These are phyloP conservation scores for Meiosimyza platycephala DNA, from an alignment of 2,888 invertebrate genomes.

Conservation along the genomic window DNA sequence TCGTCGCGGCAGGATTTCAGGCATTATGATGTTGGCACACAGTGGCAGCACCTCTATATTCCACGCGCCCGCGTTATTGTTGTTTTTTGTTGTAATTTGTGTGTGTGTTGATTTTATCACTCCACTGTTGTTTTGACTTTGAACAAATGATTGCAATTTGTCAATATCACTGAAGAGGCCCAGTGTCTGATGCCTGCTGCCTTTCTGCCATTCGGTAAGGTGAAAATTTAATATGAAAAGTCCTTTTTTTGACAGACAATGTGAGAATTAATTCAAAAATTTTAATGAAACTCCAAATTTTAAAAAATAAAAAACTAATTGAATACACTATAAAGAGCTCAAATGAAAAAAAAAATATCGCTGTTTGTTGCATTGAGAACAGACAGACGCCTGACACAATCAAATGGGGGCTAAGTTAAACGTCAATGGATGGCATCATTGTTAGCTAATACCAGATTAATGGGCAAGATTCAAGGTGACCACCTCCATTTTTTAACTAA, in stretches of 20 bases:
- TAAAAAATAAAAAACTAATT: no score
- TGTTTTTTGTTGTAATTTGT: conserved; percentile 9
- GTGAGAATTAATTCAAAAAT: conserved; percentile 40
- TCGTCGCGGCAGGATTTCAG: conserved; percentile 17
- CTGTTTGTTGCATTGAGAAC: conserved; percentile 48
- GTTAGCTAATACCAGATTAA: conserved; percentile 47
- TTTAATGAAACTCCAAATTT: neutral
- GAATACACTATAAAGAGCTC: neutral
- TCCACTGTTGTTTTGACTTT: conserved; percentile 61
- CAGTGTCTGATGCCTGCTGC: conserved; percentile 41
- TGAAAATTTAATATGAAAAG: conserved; percentile 27
- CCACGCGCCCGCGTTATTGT: conserved; percentile 9
- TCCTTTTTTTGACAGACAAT: conserved; percentile 44
- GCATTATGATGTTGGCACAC: neutral
- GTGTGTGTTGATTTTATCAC: conserved; percentile 45
- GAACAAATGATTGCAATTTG: conserved; percentile 66
- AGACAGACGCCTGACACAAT: conserved; percentile 30
- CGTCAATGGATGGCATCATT: conserved; percentile 42
- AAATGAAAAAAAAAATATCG: neutral
- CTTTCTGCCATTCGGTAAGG: conserved; percentile 16
- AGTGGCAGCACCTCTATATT: conserved; percentile 9
- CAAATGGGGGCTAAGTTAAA: conserved; percentile 49
- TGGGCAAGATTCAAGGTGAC: conserved; percentile 43
- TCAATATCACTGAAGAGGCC: conserved; percentile 50
- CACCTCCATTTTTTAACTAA: no score